Evolutionary conservation across 2,888 invertebrate genomes (phyloP).

Genomic region (Augiades crinisus): DNA sequence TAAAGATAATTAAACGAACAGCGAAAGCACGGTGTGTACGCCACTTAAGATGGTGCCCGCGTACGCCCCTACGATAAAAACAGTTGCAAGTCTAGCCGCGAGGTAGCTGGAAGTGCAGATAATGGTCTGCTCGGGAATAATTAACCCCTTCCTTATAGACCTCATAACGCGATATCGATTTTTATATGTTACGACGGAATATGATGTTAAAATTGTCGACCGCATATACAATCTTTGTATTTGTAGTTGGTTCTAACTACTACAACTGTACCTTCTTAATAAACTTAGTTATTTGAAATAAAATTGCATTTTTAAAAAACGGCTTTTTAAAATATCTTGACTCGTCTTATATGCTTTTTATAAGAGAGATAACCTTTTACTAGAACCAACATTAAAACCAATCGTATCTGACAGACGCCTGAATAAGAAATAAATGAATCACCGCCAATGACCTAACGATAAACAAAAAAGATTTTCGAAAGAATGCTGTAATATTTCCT

Average conservation of each 20-base stretch:
- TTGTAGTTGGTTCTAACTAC: background rate
- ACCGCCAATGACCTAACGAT: too few relatives aligned
- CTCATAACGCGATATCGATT: background rate
- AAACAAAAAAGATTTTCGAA: too few relatives aligned
- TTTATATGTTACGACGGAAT: background rate
- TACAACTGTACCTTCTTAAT: background rate
- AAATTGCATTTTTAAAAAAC: too few relatives aligned
- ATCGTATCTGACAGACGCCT: too few relatives aligned
- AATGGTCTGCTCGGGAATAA: conserved; percentile 31
- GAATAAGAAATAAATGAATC: too few relatives aligned
- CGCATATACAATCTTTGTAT: too few relatives aligned
- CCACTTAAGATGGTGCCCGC: background rate
- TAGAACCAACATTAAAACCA: too few relatives aligned
- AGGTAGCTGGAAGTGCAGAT: conserved; percentile 39
- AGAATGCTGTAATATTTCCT: background rate
- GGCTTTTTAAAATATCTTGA: too few relatives aligned
- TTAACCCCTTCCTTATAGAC: conserved; percentile 16
- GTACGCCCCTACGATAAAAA: conserved; percentile 20
- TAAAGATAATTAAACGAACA: background rate
- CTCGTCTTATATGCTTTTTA: too few relatives aligned
- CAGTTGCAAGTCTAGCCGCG: conserved; percentile 21
- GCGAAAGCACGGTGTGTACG: background rate
- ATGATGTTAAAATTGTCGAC: background rate
- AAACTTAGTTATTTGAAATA: too few relatives aligned
- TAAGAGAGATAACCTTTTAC: too few relatives aligned